phyloP scores from a whole-genome alignment of 2,888 invertebrate genomes.

The Cecidostiba fungosa region DNA sequence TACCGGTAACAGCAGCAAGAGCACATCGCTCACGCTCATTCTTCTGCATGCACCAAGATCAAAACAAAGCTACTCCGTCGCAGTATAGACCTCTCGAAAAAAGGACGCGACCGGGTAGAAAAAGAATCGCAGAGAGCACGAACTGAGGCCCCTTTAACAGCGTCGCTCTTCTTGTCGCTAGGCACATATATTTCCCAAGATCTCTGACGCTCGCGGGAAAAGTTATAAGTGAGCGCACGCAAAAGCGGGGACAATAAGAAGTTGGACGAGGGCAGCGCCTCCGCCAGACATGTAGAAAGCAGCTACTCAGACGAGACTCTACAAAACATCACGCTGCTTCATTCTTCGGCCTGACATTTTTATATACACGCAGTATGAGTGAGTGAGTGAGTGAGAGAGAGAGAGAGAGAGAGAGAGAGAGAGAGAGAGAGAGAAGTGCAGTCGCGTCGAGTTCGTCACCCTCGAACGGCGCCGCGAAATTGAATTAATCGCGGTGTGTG shows the following conservation, averaged over 20 bases:
- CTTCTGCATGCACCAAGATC: background rate
- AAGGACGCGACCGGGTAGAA: slow-evolving; percentile 39
- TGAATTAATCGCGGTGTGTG: background rate
- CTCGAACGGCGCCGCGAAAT: background rate
- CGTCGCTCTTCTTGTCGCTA: slow-evolving; percentile 6
- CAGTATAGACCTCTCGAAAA: background rate
- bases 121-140: background rate
- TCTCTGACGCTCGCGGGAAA: background rate
- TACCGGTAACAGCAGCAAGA: background rate
- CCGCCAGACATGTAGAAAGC: background rate
- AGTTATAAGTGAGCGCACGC: background rate
- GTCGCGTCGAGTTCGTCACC: slow-evolving; percentile 15
- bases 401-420: background rate
- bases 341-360: slow-evolving; percentile 25
- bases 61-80: slow-evolving; percentile 2
- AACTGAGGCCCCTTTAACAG: background rate
- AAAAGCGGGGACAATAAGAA: slow-evolving; percentile 10
- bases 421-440: background rate
- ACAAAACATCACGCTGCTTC: slow-evolving; percentile 39
- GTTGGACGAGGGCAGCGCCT: background rate
- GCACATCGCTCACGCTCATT: background rate
- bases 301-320: slow-evolving; percentile 39
- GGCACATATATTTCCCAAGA: slow-evolving; percentile 3
- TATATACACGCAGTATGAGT: background rate
- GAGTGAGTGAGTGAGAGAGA: background rate